Evolutionary conservation across 2,888 invertebrate genomes (phyloP).

Genomic region (Apamea monoglypha): DNA sequence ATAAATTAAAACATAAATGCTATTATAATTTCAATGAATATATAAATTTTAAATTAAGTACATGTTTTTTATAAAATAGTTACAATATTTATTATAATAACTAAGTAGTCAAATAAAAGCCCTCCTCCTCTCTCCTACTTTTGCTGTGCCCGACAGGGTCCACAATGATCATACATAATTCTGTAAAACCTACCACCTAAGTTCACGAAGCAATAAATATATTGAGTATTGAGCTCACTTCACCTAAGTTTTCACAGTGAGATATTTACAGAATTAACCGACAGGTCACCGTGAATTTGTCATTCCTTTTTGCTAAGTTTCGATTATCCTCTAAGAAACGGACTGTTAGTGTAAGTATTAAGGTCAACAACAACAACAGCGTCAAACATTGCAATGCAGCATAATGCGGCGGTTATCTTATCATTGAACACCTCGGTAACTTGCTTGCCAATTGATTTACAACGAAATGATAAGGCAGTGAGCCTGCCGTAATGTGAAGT

Average conservation of each 20-base stretch:
- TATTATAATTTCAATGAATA: no score
- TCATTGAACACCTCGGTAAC: conserved; percentile 32
- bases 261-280: neutral
- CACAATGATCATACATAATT: no score
- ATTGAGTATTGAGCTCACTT: no score
- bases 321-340: neutral
- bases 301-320: neutral
- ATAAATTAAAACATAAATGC: no score
- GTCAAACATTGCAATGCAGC: conserved; percentile 15
- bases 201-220: no score
- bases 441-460: conserved; percentile 43
- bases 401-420: conserved; percentile 34
- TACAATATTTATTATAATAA: no score
- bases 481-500: neutral
- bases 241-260: neutral
- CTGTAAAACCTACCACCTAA: no score
- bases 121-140: no score
- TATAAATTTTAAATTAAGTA: no score
- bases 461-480: conserved; percentile 32
- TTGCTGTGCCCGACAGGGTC: no score
- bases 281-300: neutral
- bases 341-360: neutral
- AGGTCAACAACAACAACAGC: conserved; percentile 24
- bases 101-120: no score
- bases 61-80: no score